phyloP scores from a whole-genome alignment of 2,113 vertebrate species.

The Microtus pennsylvanicus region DNA sequence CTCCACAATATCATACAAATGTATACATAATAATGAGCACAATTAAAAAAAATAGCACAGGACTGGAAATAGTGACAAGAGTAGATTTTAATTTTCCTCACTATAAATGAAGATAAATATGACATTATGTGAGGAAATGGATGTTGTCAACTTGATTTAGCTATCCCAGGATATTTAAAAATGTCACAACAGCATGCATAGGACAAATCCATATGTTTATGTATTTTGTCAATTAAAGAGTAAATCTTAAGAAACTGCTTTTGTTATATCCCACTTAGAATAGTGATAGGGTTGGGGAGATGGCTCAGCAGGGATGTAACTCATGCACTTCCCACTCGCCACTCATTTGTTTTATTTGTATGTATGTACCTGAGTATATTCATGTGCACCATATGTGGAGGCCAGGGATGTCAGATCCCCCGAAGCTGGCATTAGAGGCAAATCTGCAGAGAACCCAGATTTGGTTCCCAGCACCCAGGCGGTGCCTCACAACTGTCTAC shows the following conservation, averaged over 20 bases:
- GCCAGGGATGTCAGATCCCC: background rate
- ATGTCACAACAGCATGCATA: background rate
- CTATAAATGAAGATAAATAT: background rate
- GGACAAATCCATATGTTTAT: background rate
- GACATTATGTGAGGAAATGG: background rate
- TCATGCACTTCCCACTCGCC: too few relatives aligned
- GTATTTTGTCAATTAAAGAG: background rate
- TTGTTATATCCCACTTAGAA: background rate
- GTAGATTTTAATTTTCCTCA: background rate
- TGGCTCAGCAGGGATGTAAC: background rate
- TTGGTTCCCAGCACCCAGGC: background rate
- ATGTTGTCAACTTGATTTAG: background rate
- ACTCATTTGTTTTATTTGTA: background rate
- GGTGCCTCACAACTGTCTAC: background rate
- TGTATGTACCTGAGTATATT: background rate
- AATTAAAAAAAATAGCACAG: background rate
- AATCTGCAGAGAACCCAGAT: background rate
- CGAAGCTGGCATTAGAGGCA: background rate
- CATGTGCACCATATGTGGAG: background rate
- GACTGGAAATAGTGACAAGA: background rate
- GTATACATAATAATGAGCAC: background rate
- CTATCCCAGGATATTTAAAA: background rate
- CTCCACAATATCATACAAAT: background rate
- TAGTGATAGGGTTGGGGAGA: background rate
- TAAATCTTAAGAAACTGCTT: background rate